A percentile compares a stretch with the other conserved stretches of the same genome.
Evolutionary conservation across 2,113 vertebrate species (phyloP).

Genomic region (Triplophysa dalaica): DNA sequence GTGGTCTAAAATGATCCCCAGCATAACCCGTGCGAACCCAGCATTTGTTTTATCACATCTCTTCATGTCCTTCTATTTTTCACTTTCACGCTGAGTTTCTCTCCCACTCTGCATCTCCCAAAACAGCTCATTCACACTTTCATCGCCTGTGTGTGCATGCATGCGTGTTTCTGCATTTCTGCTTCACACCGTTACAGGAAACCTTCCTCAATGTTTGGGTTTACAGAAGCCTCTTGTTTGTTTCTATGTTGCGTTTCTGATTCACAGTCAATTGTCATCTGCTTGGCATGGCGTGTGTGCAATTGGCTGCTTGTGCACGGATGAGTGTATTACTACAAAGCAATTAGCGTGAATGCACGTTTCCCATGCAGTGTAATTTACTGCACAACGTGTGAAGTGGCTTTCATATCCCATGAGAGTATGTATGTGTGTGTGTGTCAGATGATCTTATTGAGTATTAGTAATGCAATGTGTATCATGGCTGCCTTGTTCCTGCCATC

Average conservation of each 20-base stretch:
- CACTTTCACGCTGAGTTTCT: background rate
- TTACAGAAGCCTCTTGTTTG: background rate
- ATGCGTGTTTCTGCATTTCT: background rate
- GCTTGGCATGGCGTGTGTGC: background rate
- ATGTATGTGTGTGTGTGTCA: constrained; percentile 8
- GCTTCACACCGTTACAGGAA: background rate
- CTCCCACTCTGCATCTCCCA: background rate
- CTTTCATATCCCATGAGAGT: constrained; percentile 17
- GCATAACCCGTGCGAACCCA: background rate
- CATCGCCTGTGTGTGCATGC: background rate
- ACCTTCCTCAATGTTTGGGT: background rate
- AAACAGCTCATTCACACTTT: background rate
- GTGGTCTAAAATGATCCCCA: background rate
- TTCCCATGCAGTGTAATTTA: constrained; percentile 32
- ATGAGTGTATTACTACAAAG: constrained; percentile 27
- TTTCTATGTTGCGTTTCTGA: background rate
- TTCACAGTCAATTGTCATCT: background rate
- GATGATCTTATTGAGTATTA: constrained; percentile 25
- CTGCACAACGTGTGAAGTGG: constrained; percentile 30
- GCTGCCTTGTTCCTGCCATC: constrained; percentile 30
- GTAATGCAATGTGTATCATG: constrained; percentile 31
- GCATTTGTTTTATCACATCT: background rate
- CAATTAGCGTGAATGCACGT: constrained; percentile 34
- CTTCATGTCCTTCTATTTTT: background rate
- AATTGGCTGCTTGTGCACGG: constrained; percentile 11